Evolutionary conservation across 2,797 vertebrate genomes (phyloP).

Genomic region (Masticophis lateralis): DNA sequence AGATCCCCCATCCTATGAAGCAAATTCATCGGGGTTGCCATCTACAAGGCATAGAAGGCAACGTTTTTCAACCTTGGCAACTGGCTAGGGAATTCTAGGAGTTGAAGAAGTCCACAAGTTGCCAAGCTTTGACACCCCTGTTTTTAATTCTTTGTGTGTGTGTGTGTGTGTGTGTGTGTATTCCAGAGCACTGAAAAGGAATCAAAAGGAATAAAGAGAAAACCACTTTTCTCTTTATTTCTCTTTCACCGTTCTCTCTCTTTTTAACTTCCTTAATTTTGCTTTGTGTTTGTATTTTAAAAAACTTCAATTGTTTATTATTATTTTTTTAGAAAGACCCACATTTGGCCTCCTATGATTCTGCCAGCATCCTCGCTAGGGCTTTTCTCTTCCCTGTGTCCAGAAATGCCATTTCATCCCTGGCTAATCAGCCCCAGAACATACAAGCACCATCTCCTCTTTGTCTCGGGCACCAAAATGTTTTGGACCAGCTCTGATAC

Average conservation of each 20-base stretch:
- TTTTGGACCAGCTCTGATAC: not conserved
- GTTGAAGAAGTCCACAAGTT: not conserved
- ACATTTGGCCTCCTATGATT: not conserved
- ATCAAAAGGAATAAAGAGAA: not conserved
- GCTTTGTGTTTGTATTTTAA: not conserved
- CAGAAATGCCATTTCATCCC: not conserved
- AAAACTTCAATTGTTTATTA: not conserved
- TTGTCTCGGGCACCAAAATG: not conserved
- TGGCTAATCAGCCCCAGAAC: not conserved
- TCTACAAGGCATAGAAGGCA: not conserved
- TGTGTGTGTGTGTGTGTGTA: not conserved
- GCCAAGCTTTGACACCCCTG: not conserved
- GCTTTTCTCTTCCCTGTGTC: not conserved
- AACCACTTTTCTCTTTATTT: not conserved
- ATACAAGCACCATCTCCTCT: not conserved
- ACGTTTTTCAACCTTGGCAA: not conserved
- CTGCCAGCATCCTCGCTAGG: not conserved
- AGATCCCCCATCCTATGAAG: not conserved
- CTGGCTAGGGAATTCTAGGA: not conserved
- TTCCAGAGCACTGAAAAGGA: not conserved
- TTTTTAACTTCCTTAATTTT: not conserved
- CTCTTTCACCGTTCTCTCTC: not conserved
- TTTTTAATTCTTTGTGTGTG: not conserved
- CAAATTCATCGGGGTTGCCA: not conserved
- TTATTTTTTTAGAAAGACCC: not conserved